Conservation (phyloP, 2,113 vertebrate genomes). For the Aptenodytes patagonicus region DNA sequence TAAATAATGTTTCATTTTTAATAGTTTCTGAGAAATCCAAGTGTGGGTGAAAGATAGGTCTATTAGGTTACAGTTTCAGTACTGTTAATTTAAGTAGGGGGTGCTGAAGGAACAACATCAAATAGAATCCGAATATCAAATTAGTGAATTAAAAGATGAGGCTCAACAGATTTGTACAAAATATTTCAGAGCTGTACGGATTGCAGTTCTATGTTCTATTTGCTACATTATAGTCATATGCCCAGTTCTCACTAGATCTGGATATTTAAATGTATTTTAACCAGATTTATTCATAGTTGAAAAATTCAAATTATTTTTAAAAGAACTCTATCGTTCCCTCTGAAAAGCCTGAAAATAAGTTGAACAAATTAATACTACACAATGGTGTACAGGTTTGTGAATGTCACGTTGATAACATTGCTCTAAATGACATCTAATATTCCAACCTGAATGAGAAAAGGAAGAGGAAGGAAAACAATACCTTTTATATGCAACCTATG, state of each 20-base stretch:
- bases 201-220: background rate
- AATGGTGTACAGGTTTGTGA: background rate
- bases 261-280: background rate
- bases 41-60: background rate
- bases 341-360: background rate
- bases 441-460: background rate
- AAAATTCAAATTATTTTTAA: background rate
- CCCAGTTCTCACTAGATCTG: background rate
- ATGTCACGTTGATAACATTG: fast-evolving
- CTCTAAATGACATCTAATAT: background rate
- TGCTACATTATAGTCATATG: background rate
- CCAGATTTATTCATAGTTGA: background rate
- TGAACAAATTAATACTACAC: background rate
- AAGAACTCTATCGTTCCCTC: background rate
- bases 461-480: background rate
- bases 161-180: background rate
- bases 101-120: background rate
- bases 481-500: background rate
- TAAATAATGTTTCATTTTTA: conserved; percentile 9
- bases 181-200: background rate
- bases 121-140: background rate
- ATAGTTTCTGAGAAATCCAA: background rate
- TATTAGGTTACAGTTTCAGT: background rate
- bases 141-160: background rate
- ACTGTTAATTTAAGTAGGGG: background rate